Base-by-base conservation (phyloP, 2,888 invertebrate genomes). In the Beris chalybata region DNA sequence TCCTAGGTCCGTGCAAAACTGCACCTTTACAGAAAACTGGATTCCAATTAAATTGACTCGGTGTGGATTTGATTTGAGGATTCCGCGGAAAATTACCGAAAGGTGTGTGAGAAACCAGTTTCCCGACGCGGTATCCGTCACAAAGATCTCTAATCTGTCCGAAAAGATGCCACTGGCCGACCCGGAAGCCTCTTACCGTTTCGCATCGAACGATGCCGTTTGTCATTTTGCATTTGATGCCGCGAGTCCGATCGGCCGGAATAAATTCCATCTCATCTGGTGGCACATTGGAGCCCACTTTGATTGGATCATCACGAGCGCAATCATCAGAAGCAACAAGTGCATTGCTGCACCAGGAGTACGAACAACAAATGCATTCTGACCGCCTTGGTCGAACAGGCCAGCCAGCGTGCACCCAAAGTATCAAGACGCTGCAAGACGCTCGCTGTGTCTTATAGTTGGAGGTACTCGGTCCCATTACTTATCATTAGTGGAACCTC, bases 301-400 rank as follows among this genome's bases (percentile, higher is more conserved):
- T 65, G 68, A 68, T 68, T 68, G 68, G 68, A 45, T 65, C 68
- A 65, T 68, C 68, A 68, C 68, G 65, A 68, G 63, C 65, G 61
- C 68, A 65, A 68, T 65, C 68, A 52, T 68, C 68, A 50, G 68
- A 68, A 65, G 68, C 65, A 65, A 55, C 61, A 58, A 61, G 61
- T 61, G 61, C 52, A 52, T 38, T 61, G 52, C 31, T n/a, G 58
- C 38, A 56, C 15, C 22, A 22, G 22, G 22, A 22, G 22, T 22
- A 22, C 38, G 31, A n/a, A 55, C 54, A 55, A 38, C 38, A 5
- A 4, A 15, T 11, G 38, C 31, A 32, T 55, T 22, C 22, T 22
- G 22, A 22, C 22, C 22, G 22, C 22, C 22, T 22, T 3, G 22
- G 22, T 2, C 22, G 22, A 22, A 1, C 22, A 22, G 22, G 22